Base-by-base conservation (phyloP, 2,888 invertebrate genomes). In the Bombyx huttoni region DNA sequence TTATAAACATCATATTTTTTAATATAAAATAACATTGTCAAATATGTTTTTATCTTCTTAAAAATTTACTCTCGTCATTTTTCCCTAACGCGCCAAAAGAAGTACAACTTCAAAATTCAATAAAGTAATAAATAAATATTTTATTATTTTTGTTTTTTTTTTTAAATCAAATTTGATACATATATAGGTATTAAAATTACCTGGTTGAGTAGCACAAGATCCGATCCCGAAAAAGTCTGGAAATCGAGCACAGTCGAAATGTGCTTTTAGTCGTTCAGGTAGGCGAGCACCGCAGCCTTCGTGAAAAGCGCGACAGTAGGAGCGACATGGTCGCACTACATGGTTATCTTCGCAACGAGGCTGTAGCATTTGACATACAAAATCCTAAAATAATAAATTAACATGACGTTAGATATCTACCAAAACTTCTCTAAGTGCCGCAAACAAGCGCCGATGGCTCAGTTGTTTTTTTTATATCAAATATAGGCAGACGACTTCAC, bases 221-320 rank as follows among this genome's bases (percentile, higher is more conserved):
- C 92, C 93, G 6, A 90, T 89, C 14, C 94, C 94, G 40, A 91
- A 92, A 67, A 93, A 94, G 65, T 96, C 95, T 0, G 95, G 95
- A 70, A 95, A 95, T 53, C 91, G 89, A 48, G 92, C 91, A 68
- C 96, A 96, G 75, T 96, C 94, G 58, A 96, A 90, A 53, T 91
- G 89, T 45, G 92, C 91, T 46, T 92, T 92, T 56, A 96, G 90
- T 45, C 92, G 90, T 6, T 91, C 91, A 0, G 94, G 91, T 51
- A 96, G 75, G 0, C 96, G 90, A 57, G 91, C 90, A 0, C 95
- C 95, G 75, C 97, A 97, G 14, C 96, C 95, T 3, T 91, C 89
- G 90, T 94, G 93, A 74, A 97, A 96, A 51, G 94, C 93, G 56
- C 94, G 91, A 75, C 97, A 97, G 76, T 96, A 96, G 60, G 94